Evolutionary conservation across 2,888 invertebrate species (phyloP).

Genomic region (Blera fallax): DNA sequence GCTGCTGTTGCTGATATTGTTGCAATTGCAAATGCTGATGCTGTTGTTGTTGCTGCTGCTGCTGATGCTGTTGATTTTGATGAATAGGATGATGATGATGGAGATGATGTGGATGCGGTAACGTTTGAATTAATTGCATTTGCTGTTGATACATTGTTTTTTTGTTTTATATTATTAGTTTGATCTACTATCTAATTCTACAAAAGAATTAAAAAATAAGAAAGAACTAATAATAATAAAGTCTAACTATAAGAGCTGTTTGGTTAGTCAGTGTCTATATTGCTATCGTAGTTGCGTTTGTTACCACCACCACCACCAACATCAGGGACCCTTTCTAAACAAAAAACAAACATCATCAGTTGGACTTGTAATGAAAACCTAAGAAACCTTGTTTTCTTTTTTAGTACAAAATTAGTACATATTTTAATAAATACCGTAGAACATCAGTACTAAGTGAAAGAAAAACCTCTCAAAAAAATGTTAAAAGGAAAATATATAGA

Average conservation of each 20-base stretch:
- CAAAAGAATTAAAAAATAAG: slow-evolving; percentile 15
- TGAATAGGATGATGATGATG: slow-evolving; percentile 70
- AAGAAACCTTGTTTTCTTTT: not conserved
- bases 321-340: slow-evolving; percentile 29
- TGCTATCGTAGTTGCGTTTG: slow-evolving; percentile 10
- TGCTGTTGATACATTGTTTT: slow-evolving; percentile 78
- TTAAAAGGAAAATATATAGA: not conserved
- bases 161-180: slow-evolving; percentile 47
- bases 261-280: slow-evolving; percentile 17
- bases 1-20: slow-evolving; percentile 76
- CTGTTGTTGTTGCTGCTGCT: slow-evolving; percentile 74
- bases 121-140: slow-evolving; percentile 81
- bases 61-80: slow-evolving; percentile 69
- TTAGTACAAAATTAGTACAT: slow-evolving; percentile 40
- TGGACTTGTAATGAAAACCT: not conserved
- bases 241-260: slow-evolving; percentile 27
- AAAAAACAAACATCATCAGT: slow-evolving; percentile 16
- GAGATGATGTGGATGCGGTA: slow-evolving; percentile 77
- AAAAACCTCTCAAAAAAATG: not conserved
- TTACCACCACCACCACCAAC: slow-evolving; percentile 61
- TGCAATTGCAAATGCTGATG: slow-evolving; percentile 73
- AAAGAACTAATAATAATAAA: slow-evolving; percentile 19
- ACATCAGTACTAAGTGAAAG: slow-evolving; percentile 10
- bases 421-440: too few relatives aligned
- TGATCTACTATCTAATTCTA: slow-evolving; percentile 35